Percentiles rank a stretch among this genome's conserved stretches.
These are phyloP conservation scores for Catalaphyllia jardinei DNA, from an alignment of 64 coral and sea anemone genomes.

Conservation along the genomic window DNA sequence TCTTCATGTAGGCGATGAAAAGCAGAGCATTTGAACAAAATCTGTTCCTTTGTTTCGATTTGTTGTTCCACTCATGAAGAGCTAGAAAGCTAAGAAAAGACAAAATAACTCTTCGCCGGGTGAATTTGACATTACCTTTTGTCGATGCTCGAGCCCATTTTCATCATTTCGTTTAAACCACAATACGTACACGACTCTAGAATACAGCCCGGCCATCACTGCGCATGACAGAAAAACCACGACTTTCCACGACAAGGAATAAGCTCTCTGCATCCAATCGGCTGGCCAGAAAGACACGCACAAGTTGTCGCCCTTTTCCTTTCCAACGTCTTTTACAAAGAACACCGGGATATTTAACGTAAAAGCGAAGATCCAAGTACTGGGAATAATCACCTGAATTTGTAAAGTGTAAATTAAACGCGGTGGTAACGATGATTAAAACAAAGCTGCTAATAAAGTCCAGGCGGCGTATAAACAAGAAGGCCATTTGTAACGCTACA, in stretches of 20 bases:
- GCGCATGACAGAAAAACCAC: not conserved
- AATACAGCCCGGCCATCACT: not conserved
- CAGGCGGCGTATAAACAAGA: too few relatives aligned
- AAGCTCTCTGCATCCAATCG: not conserved
- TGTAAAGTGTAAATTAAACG: not conserved
- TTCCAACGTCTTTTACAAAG: not conserved
- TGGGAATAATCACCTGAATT: not conserved
- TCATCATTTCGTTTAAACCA: not conserved
- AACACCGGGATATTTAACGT: not conserved
- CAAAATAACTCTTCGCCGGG: too few relatives aligned
- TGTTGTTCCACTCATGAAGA: too few relatives aligned
- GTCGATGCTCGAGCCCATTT: not conserved
- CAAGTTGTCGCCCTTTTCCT: not conserved
- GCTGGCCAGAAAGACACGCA: not conserved
- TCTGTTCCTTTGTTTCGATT: too few relatives aligned
- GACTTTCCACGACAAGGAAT: too few relatives aligned
- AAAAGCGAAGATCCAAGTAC: not conserved
- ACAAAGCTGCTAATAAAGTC: too few relatives aligned
- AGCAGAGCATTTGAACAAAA: too few relatives aligned
- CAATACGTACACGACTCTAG: not conserved
- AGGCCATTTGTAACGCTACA: too few relatives aligned
- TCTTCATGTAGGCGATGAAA: too few relatives aligned
- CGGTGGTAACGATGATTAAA: too few relatives aligned
- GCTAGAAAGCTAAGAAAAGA: too few relatives aligned
- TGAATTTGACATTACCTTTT: not conserved